Conservation (phyloP, 2,888 invertebrate species). For the Caenorhabditis panamensis region DNA sequence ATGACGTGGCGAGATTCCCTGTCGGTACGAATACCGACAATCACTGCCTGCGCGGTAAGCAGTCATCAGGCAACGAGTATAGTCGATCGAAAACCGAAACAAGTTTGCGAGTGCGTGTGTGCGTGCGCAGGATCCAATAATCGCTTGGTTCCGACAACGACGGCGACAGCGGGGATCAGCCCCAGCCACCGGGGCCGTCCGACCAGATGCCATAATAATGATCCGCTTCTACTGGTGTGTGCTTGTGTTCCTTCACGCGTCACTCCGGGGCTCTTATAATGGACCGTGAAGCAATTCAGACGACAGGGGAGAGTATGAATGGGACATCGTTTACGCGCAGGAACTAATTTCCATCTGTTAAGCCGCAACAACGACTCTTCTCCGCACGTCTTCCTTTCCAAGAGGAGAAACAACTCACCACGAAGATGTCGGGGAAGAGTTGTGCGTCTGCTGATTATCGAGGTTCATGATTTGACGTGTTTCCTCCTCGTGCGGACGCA, state of each 20-base stretch:
- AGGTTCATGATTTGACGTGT: constrained; percentile 60
- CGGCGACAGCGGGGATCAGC: constrained; percentile 39
- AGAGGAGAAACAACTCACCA: constrained; percentile 37
- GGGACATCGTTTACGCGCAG: too few relatives aligned
- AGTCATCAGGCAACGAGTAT: constrained; percentile 20
- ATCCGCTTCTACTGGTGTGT: constrained; percentile 37
- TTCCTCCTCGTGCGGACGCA: constrained; percentile 62
- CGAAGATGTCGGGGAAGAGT: constrained; percentile 56
- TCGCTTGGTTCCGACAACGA: constrained; percentile 45
- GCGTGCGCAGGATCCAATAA: constrained; percentile 45
- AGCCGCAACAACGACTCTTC: neutral
- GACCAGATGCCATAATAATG: constrained; percentile 56
- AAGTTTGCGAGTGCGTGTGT: constrained; percentile 52
- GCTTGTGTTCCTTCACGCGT: constrained; percentile 11
- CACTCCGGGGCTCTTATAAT: neutral
- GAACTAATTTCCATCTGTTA: too few relatives aligned
- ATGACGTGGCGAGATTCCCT: neutral
- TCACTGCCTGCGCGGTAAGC: constrained; percentile 30
- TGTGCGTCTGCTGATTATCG: constrained; percentile 58
- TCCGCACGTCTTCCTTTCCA: too few relatives aligned
- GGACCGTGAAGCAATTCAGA: neutral
- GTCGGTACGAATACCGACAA: neutral
- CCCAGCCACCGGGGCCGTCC: constrained; percentile 1
- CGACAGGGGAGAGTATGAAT: neutral
- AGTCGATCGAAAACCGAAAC: constrained; percentile 58